These are phyloP conservation scores for Catostylus mosaicus DNA, from an alignment of 30 jellyfish, hydroid and myxozoan species.

Conservation along the genomic window DNA sequence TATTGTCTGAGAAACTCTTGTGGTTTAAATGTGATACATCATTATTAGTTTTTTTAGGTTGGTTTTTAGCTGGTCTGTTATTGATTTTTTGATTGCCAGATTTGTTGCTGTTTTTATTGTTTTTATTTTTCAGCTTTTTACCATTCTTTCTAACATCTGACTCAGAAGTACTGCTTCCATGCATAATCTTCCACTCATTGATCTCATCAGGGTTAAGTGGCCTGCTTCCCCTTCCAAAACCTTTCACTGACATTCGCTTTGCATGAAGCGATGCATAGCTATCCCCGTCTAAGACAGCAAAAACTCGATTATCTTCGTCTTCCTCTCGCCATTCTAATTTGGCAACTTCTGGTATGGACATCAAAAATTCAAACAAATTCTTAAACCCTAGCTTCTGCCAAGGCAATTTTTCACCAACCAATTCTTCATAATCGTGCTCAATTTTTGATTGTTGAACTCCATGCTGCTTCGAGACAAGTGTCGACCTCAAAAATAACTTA, in stretches of 20 bases:
- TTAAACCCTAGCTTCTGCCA: slow-evolving; percentile 65
- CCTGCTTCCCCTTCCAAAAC: slow-evolving; percentile 40
- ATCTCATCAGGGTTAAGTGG: slow-evolving; percentile 72
- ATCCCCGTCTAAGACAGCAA: slow-evolving; percentile 71
- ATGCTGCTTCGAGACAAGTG: slow-evolving; percentile 32
- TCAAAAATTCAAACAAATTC: slow-evolving; percentile 64
- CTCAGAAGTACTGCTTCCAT: slow-evolving; percentile 5
- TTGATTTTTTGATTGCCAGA: background rate
- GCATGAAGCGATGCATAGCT: slow-evolving; percentile 81
- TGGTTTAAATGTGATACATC: background rate
- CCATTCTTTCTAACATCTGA: background rate
- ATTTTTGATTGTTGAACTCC: slow-evolving; percentile 54
- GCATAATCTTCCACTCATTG: slow-evolving; percentile 28
- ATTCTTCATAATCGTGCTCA: slow-evolving; percentile 52
- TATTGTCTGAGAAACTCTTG: background rate
- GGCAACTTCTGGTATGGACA: slow-evolving; percentile 81
- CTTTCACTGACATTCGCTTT: slow-evolving; percentile 62
- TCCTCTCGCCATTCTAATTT: slow-evolving; percentile 69
- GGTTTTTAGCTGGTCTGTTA: background rate
- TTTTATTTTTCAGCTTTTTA: background rate
- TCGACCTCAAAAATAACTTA: slow-evolving; percentile 40
- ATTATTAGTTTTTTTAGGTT: background rate
- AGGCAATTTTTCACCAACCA: slow-evolving; percentile 64
- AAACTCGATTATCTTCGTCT: slow-evolving; percentile 78
- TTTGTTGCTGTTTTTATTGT: background rate